Percentiles rank a stretch among this genome's conserved stretches.
These are phyloP conservation scores for Nemapogon koenigi DNA, from an alignment of 2,888 invertebrate species.

Conservation along the genomic window DNA sequence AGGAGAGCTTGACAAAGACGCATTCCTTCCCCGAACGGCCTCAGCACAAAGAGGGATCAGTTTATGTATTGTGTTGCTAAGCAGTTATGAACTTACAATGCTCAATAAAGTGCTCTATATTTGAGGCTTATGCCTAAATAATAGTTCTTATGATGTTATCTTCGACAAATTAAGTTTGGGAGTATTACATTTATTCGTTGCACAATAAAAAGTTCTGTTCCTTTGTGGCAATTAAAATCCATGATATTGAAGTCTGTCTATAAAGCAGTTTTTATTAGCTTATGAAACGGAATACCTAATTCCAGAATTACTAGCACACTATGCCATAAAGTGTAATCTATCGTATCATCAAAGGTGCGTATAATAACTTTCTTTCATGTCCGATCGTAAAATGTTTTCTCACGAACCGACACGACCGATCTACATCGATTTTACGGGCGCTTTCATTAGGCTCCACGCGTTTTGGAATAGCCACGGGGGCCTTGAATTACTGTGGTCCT, in stretches of 20 bases:
- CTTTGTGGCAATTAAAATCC: too few relatives aligned
- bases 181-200: too few relatives aligned
- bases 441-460: slow-evolving; percentile 27
- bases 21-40: slow-evolving; percentile 41
- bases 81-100: neutral
- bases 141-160: neutral
- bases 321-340: slow-evolving; percentile 27
- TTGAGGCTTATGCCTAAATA: neutral
- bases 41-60: slow-evolving; percentile 24
- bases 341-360: slow-evolving; percentile 30
- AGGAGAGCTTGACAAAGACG: slow-evolving; percentile 39
- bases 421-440: slow-evolving; percentile 32
- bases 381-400: slow-evolving; percentile 39
- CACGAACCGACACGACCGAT: slow-evolving; percentile 24
- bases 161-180: neutral
- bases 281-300: neutral
- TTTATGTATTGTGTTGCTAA: slow-evolving; percentile 4
- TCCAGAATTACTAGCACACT: slow-evolving; percentile 2
- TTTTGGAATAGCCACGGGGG: slow-evolving; percentile 21
- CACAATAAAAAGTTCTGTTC: too few relatives aligned
- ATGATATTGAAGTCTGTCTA: neutral
- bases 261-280: neutral
- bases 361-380: slow-evolving; percentile 36
- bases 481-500: too few relatives aligned
- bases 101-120: neutral